Percentiles rank a stretch among this genome's conserved stretches.
Evolutionary conservation across 1,140 invertebrate species (phyloP).

Genomic region (Drosophila nannoptera): DNA sequence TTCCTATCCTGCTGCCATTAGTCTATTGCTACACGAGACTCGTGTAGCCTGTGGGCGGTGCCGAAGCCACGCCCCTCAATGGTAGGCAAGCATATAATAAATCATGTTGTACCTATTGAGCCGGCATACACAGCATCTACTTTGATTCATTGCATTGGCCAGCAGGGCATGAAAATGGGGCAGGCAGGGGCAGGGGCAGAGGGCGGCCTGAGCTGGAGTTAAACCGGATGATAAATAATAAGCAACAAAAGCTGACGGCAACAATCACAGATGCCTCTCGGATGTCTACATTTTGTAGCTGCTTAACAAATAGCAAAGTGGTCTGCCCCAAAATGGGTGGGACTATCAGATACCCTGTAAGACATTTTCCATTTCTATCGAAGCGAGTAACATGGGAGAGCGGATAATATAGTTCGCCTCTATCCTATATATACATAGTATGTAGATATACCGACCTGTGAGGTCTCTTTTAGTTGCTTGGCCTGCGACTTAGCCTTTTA

Average conservation of each 20-base stretch:
- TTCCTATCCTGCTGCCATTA: slow-evolving; percentile 33
- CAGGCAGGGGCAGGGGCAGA: neutral
- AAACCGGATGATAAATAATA: slow-evolving; percentile 46
- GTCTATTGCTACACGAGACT: slow-evolving; percentile 47
- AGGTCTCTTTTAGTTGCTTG: slow-evolving; percentile 15
- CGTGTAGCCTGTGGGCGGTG: slow-evolving; percentile 39
- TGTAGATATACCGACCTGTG: too few relatives aligned
- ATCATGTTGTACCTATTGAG: slow-evolving; percentile 51
- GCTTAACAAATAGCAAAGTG: slow-evolving; percentile 6
- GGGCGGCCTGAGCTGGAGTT: neutral
- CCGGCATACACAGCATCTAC: slow-evolving; percentile 24
- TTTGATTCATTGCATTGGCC: slow-evolving; percentile 67
- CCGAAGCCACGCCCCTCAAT: slow-evolving; percentile 41
- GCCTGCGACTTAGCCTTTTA: slow-evolving; percentile 54
- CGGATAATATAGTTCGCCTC: too few relatives aligned
- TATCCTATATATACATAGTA: too few relatives aligned
- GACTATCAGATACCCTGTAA: neutral
- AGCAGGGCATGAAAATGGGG: slow-evolving; percentile 22
- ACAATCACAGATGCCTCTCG: slow-evolving; percentile 37
- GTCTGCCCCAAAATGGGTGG: neutral
- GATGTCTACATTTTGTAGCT: slow-evolving; percentile 31
- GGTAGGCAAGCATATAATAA: slow-evolving; percentile 49
- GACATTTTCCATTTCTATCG: too few relatives aligned
- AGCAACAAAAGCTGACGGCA: slow-evolving; percentile 46
- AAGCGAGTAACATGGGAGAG: too few relatives aligned